These are phyloP conservation scores for Gallinago solitaria DNA, from an alignment of 2,797 vertebrate genomes.

Conservation along the genomic window DNA sequence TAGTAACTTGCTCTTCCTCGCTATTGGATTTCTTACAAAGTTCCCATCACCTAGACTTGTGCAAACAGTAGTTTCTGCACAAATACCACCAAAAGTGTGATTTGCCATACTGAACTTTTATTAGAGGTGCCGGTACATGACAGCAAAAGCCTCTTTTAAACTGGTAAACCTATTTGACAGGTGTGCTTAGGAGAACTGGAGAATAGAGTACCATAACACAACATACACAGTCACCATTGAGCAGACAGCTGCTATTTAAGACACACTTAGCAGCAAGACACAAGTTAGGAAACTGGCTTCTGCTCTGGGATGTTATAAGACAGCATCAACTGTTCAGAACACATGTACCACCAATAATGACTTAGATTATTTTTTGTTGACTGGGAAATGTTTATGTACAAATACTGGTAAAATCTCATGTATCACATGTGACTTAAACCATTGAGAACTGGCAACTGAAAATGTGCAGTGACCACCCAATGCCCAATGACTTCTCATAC, in stretches of 20 bases:
- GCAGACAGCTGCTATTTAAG: not conserved
- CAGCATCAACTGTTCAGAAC: accelerated
- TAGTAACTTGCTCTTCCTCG: slow-evolving; percentile 38
- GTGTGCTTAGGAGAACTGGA: not conserved
- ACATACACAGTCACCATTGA: not conserved
- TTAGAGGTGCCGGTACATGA: not conserved
- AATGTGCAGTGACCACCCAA: not conserved
- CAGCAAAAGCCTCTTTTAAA: not conserved
- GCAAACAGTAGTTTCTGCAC: slow-evolving; percentile 44
- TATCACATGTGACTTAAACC: accelerated
- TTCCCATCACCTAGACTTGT: not conserved
- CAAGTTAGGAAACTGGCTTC: not conserved
- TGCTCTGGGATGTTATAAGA: not conserved
- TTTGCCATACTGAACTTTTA: not conserved
- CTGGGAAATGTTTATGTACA: not conserved
- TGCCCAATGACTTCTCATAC: not conserved
- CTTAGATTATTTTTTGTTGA: not conserved
- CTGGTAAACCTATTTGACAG: not conserved
- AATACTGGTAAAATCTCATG: not conserved
- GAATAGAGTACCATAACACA: not conserved
- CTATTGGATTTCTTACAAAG: slow-evolving; percentile 37
- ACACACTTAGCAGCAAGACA: not conserved
- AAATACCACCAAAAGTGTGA: not conserved
- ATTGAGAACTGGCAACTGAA: not conserved
- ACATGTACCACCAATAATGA: accelerated